Conservation (phyloP, 2,888 invertebrate genomes). For the Eupithecia subfuscata region DNA sequence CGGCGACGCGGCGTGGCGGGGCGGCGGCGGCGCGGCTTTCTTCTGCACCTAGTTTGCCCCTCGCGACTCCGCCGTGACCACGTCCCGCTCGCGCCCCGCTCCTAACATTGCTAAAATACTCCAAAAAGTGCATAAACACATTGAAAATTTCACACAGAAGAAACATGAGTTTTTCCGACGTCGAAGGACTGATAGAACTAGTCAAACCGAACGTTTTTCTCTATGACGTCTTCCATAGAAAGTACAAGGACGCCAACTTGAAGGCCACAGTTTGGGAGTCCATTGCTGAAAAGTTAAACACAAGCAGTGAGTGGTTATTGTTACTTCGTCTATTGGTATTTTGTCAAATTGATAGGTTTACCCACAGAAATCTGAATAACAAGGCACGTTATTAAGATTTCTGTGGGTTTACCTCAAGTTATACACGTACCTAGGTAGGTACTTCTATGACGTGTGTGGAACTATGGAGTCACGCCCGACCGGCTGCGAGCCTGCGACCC, state of each 20-base stretch:
- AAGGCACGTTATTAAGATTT: too few relatives aligned
- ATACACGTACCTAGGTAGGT: neutral
- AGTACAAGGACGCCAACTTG: conserved; percentile 35
- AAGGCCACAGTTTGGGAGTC: conserved; percentile 34
- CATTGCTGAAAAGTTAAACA: conserved; percentile 28
- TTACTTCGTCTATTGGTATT: neutral
- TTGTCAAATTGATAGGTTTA: neutral
- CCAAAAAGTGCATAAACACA: neutral
- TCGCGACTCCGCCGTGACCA: conserved; percentile 23
- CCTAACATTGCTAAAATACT: neutral
- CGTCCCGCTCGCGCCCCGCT: conserved; percentile 30
- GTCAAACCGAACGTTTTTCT: conserved; percentile 33
- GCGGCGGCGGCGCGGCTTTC: conserved; percentile 29
- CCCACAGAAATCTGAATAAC: too few relatives aligned
- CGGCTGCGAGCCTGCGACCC: neutral
- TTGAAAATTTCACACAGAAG: conserved; percentile 19
- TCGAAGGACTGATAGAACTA: conserved; percentile 31
- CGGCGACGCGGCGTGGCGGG: conserved; percentile 31
- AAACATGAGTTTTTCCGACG: conserved; percentile 25
- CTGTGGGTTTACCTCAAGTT: neutral
- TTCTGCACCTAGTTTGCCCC: conserved; percentile 20
- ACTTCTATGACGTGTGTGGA: neutral
- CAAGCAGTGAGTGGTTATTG: conserved; percentile 25
- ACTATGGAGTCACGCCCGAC: conserved; percentile 1
- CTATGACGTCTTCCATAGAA: conserved; percentile 32